phyloP scores from a whole-genome alignment of 2,797 vertebrate genomes.

The Naso thynnoides region DNA sequence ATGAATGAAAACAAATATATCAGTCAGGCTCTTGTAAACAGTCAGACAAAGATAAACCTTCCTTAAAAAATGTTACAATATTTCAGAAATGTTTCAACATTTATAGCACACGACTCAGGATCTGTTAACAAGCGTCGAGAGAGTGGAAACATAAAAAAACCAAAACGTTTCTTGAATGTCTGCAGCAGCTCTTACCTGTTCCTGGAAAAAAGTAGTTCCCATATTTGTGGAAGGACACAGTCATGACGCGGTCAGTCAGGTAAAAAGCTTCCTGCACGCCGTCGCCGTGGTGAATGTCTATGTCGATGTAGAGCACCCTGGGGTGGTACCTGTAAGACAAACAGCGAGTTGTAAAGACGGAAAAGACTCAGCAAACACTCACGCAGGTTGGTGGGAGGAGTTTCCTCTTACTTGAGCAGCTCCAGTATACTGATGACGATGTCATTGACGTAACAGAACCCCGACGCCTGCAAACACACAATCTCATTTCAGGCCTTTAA shows the following conservation, averaged over 20 bases:
- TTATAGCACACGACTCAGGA: no score
- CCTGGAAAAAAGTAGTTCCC: conserved; percentile 99
- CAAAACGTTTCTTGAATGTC: not conserved
- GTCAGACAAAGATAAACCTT: no score
- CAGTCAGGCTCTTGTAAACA: no score
- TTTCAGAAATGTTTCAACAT: no score
- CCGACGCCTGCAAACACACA: conserved; percentile 89
- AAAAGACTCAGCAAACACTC: not conserved
- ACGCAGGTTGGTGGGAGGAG: not conserved
- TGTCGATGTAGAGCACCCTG: conserved; percentile 97
- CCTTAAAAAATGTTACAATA: no score
- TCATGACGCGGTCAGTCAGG: conserved; percentile 98
- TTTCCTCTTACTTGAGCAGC: conserved; percentile 92
- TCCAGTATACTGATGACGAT: conserved; percentile 99
- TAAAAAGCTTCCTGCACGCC: conserved; percentile 99
- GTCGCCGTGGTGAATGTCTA: conserved; percentile 98
- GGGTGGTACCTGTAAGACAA: conserved; percentile 90
- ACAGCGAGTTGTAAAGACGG: not conserved
- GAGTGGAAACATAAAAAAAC: no score
- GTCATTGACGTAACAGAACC: conserved; percentile 98
- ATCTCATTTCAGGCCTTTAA: not conserved
- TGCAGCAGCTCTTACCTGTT: conserved; percentile 84
- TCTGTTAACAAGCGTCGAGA: no score
- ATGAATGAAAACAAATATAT: no score
- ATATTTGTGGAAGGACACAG: conserved; percentile 98